Evolutionary conservation across 2,888 invertebrate genomes (phyloP), one percentile per base, ranked within the genome.

Genomic region (Lasioglossum zephyrum): DNA sequence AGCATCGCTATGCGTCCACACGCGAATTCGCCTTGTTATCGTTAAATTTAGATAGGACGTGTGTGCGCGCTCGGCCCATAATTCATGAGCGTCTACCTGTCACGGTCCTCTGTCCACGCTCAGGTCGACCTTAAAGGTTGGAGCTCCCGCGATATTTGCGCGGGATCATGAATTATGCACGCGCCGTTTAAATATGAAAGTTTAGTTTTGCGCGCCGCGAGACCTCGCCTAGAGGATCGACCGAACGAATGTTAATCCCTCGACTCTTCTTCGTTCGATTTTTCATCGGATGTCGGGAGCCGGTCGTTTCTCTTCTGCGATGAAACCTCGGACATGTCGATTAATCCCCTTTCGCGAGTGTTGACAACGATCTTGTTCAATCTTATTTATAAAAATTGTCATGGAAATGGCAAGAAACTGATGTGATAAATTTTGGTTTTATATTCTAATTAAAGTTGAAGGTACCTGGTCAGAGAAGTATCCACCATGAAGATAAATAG

Each of bases 131-230:
- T 84, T 81, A 77, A 81, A 81, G 76, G 73, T 57, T 66, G 57
- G 69, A 49, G 60, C 75, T 80, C 49, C 44, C 60, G 77, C 77
- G 77, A 78, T 82, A 78, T 77, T 77, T 84, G 70, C 74, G 57
- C 66, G 70, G 39, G 73, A 77, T 78, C 84, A 82, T 82, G 81
- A 82, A 82, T 82, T 82, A 78, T 84, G 82, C 77, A 78, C 77
- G 69, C 16, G 44, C 31, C n/a, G 60, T 77, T 84, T 82, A 77
- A 84, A 78, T 74, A 53, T 57, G 81, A 74, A 70, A 70, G 57
- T 74, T 77, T 77, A 77, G 73, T 77, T 77, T 60, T n/a, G 81
- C n/a, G 18, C 63, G 16, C 36, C 0, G 63, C 44, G 63, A 53
- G 49, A 60, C 6, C 22, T 26, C 72, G 72, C 26, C 44, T 6